Conservation (phyloP, 2,113 vertebrate species). For the Crotalus tigris region DNA sequence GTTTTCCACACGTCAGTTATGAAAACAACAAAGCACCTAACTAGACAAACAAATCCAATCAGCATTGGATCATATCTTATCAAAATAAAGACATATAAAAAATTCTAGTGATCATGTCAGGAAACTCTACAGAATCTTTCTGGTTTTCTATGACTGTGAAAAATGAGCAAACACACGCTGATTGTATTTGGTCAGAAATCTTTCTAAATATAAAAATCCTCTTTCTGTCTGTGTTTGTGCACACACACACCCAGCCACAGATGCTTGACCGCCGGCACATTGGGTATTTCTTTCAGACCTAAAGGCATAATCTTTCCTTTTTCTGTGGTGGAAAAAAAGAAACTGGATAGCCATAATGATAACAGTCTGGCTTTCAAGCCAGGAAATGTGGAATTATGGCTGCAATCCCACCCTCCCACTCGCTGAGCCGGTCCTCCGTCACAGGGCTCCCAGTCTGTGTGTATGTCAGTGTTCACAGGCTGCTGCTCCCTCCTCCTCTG, state of each 20-base stretch:
- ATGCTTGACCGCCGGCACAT: background rate
- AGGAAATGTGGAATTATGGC: constrained; percentile 24
- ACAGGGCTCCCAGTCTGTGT: background rate
- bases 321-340: constrained; percentile 15
- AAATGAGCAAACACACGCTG: background rate
- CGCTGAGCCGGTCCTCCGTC: background rate
- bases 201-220: background rate
- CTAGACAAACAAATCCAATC: background rate
- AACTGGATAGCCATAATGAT: constrained; percentile 28
- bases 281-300: constrained; percentile 14
- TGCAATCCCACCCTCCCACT: constrained; percentile 21
- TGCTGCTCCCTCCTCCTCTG: background rate
- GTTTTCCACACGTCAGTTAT: background rate
- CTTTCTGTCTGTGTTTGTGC: background rate
- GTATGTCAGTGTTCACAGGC: background rate
- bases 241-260: background rate
- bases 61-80: background rate
- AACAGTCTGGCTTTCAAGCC: constrained; percentile 30
- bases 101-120: background rate
- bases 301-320: constrained; percentile 6
- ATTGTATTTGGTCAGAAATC: background rate
- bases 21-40: background rate
- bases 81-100: background rate
- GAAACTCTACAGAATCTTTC: background rate
- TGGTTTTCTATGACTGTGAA: background rate